Conservation (phyloP, 2,113 vertebrate genomes). For the Cyphomyrus discorhynchus region DNA sequence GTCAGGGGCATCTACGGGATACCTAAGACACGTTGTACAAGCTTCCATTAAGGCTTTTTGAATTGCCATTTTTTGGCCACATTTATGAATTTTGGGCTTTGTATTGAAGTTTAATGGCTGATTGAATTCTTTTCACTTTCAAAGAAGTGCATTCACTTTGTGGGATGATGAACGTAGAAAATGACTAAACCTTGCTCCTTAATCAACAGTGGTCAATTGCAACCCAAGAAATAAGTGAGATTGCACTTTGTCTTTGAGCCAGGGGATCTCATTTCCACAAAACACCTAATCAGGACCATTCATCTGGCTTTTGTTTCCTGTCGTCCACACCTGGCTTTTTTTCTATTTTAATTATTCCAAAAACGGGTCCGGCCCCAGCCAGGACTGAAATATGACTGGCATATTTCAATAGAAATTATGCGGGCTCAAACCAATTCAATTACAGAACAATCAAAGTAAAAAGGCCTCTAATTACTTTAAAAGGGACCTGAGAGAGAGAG, state of each 20-base stretch:
- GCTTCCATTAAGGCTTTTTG: not conserved
- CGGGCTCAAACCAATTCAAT: slow-evolving; percentile 67
- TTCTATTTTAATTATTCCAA: slow-evolving; percentile 65
- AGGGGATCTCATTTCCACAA: slow-evolving; percentile 61
- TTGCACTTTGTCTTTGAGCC: slow-evolving; percentile 57
- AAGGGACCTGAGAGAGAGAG: slow-evolving; percentile 51
- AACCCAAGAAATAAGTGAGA: slow-evolving; percentile 49
- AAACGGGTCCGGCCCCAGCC: slow-evolving; percentile 60
- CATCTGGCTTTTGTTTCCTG: slow-evolving; percentile 55
- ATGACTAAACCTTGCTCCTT: slow-evolving; percentile 49
- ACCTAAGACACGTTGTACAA: not conserved
- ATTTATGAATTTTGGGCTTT: not conserved
- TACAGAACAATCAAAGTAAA: slow-evolving; percentile 70
- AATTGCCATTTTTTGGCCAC: not conserved
- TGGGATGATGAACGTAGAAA: slow-evolving; percentile 46
- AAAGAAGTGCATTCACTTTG: slow-evolving; percentile 39
- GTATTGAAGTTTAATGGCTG: slow-evolving; percentile 2
- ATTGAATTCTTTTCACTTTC: slow-evolving; percentile 36
- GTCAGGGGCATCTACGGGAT: not conserved
- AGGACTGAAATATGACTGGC: slow-evolving; percentile 60
- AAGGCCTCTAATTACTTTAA: slow-evolving; percentile 67
- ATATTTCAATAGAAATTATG: slow-evolving; percentile 62
- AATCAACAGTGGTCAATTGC: slow-evolving; percentile 59
- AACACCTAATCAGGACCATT: slow-evolving; percentile 72
- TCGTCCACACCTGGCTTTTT: slow-evolving; percentile 58